A percentile compares a stretch with the other conserved stretches of the same genome.
Evolutionary conservation across 2,888 invertebrate genomes (phyloP).

Genomic region (Aethes cnicana): DNA sequence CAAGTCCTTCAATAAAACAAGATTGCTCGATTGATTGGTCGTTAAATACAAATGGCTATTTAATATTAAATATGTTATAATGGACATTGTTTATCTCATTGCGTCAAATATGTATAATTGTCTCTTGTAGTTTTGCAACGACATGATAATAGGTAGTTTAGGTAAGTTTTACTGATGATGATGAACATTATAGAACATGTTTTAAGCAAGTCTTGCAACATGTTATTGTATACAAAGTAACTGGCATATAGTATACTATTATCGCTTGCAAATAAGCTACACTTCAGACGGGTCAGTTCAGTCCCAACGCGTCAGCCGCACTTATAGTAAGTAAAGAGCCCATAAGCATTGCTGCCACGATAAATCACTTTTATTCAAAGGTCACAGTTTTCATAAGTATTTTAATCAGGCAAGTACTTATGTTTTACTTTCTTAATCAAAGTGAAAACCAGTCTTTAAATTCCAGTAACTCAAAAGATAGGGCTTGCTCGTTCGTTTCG

Average conservation of each 20-base stretch:
- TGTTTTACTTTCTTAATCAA: conserved; percentile 15
- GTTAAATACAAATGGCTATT: conserved; percentile 20
- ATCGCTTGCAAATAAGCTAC: too few species aligned
- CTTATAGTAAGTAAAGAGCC: background rate
- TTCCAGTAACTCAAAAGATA: conserved; percentile 2
- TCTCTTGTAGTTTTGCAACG: conserved; percentile 7
- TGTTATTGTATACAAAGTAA: conserved; percentile 3
- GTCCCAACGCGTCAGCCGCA: too few species aligned
- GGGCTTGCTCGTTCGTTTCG: background rate
- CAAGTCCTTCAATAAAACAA: conserved; percentile 1
- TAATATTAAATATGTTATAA: conserved; percentile 9
- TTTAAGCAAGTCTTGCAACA: conserved; percentile 11
- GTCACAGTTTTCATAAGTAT: conserved; percentile 25
- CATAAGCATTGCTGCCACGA: conserved; percentile 17
- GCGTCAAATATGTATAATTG: conserved; percentile 2
- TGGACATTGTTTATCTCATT: background rate
- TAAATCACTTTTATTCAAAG: conserved; percentile 28
- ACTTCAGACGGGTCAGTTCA: too few species aligned
- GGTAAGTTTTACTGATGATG: conserved; percentile 15
- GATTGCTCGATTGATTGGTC: conserved; percentile 3
- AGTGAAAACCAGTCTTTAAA: conserved; percentile 13
- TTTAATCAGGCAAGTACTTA: conserved; percentile 12
- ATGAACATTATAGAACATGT: conserved; percentile 20
- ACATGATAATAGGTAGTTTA: conserved; percentile 2
- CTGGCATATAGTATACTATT: background rate